Percentiles rank a stretch among this genome's conserved stretches.
phyloP scores from a whole-genome alignment of 2,888 invertebrate genomes.

The Rhagophthalmus giganteus region DNA sequence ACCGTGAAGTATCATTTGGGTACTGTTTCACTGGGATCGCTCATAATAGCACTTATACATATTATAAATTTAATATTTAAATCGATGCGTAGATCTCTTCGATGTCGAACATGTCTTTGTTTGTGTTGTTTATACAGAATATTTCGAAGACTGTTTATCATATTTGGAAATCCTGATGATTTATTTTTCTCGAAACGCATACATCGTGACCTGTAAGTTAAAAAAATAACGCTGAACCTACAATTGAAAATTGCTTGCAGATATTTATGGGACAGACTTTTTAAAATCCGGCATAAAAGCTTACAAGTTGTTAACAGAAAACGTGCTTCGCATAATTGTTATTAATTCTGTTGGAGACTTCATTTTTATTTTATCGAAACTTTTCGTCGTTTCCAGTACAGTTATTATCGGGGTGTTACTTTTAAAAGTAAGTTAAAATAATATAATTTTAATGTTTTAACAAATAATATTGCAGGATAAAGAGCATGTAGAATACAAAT shows the following conservation, averaged over 20 bases:
- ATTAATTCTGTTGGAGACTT: conserved; percentile 78
- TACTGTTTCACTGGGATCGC: no score
- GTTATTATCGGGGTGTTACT: conserved; percentile 64
- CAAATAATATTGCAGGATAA: conserved; percentile 53
- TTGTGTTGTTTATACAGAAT: no score
- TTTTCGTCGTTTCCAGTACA: conserved; percentile 65
- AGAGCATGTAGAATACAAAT: conserved; percentile 61
- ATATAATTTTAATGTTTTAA: conserved; percentile 8
- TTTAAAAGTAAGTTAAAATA: conserved; percentile 56
- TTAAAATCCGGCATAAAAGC: conserved; percentile 66
- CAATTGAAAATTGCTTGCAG: conserved; percentile 51
- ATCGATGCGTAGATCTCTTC: no score
- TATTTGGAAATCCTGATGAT: no score
- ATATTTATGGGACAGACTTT: conserved; percentile 68
- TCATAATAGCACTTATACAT: no score
- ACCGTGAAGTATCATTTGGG: no score
- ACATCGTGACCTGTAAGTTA: no score
- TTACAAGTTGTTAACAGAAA: conserved; percentile 63
- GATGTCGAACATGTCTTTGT: no score
- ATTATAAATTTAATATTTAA: no score
- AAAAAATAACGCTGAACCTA: background rate
- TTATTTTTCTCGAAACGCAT: no score
- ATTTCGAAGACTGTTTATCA: no score
- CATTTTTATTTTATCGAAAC: conserved; percentile 69
- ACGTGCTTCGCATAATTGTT: conserved; percentile 67